These are phyloP conservation scores for Orchestia grillus DNA, from an alignment of 1,140 invertebrate species.

Conservation along the genomic window DNA sequence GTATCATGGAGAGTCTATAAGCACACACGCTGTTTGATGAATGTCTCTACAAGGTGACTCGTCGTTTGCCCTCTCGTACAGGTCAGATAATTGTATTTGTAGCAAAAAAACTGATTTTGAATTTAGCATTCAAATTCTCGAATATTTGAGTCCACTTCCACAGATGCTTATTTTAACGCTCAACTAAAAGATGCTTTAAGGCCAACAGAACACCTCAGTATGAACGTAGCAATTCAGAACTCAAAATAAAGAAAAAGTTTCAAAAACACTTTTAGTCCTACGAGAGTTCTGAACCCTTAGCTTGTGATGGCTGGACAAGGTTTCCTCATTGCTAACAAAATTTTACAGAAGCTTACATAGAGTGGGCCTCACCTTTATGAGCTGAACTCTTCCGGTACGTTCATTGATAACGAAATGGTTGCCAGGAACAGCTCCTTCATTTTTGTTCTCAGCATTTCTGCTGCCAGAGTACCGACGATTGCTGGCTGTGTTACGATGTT, in stretches of 20 bases:
- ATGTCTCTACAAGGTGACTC: no score
- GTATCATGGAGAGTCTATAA: background rate
- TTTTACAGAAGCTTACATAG: no score
- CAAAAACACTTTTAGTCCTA: background rate
- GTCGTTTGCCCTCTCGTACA: background rate
- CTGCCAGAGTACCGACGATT: background rate
- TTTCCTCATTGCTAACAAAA: background rate
- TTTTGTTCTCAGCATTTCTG: background rate
- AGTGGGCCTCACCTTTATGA: conserved; percentile 5
- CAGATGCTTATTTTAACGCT: no score
- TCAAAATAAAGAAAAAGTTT: no score
- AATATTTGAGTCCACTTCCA: background rate
- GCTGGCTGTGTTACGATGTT: background rate
- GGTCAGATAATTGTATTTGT: background rate
- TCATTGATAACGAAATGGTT: conserved; percentile 42
- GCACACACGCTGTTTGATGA: background rate
- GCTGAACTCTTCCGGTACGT: conserved; percentile 40
- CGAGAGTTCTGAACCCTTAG: background rate
- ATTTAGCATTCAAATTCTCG: background rate
- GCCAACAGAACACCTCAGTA: no score
- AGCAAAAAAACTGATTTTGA: background rate
- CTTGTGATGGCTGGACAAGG: background rate
- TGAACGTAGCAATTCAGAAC: no score
- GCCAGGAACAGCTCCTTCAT: background rate
- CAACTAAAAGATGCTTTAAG: no score